phyloP scores from a whole-genome alignment of 2,113 vertebrate species.

The Phylloscopus trochilus region DNA sequence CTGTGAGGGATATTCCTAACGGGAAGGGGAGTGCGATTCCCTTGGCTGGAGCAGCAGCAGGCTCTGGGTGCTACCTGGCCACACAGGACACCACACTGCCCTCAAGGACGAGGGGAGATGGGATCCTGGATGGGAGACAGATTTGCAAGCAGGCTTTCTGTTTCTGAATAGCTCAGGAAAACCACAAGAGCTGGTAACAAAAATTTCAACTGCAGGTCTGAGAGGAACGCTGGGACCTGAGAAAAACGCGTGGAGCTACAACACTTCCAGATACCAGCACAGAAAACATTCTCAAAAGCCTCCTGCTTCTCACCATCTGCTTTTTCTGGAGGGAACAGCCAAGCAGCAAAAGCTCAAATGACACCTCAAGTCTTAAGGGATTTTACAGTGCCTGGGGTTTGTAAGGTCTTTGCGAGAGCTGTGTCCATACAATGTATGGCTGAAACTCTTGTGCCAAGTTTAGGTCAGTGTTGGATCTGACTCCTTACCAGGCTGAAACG shows the following conservation, averaged over 20 bases:
- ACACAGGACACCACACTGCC: no score
- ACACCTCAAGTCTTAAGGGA: background rate
- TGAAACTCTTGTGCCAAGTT: background rate
- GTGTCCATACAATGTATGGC: accelerated
- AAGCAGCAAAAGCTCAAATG: background rate
- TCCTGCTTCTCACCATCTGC: background rate
- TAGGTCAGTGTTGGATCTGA: background rate
- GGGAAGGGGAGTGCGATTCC: accelerated
- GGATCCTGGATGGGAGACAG: background rate
- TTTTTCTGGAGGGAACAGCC: background rate
- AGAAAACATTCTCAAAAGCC: background rate
- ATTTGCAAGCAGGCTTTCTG: background rate
- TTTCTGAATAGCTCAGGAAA: background rate
- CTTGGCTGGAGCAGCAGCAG: background rate
- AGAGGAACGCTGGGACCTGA: background rate
- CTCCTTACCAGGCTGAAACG: background rate
- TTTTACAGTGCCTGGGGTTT: background rate
- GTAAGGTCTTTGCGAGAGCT: background rate
- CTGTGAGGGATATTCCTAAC: background rate
- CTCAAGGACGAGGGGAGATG: background rate
- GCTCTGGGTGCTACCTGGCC: background rate
- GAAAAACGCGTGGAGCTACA: background rate
- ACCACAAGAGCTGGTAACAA: accelerated
- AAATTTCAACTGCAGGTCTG: background rate
- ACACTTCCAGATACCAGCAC: background rate